Evolutionary conservation across 2,113 vertebrate species (phyloP), one percentile per base, ranked within the genome.

Genomic region (Chrysemys picta): DNA sequence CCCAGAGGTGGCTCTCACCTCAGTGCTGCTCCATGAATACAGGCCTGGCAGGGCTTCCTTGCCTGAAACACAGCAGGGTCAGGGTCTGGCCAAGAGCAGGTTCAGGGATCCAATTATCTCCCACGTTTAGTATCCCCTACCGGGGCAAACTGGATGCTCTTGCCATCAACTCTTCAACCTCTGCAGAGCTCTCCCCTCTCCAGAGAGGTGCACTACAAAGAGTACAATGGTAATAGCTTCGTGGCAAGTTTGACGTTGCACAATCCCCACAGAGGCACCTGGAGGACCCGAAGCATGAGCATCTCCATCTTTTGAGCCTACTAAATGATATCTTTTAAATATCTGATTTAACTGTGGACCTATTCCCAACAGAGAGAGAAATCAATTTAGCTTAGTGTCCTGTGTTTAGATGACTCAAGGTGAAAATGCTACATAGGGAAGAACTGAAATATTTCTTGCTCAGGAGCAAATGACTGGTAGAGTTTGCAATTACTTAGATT

Each of bases 291-390:
- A 65, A n/a, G 16, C 62, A 31, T 9, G 62, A 65, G 62, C 16
- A 17, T 35, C 35, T 69, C 17, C 65, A n/a, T 69, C 35, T n/a
- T 69, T 19, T n/a, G 17, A 69, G 35, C 35, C 50, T 24, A 8
- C 45, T 93, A 72, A 62, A 78, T 11, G 56, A 35, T 8, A 50
- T 85, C 80, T 85, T 92, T 80, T 10, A 83, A 86, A 87, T 90
- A 89, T 16, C 69, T 47, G 83, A 53, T 21, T 88, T 85, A 83
- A 92, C 92, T 85, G 83, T 79, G 82, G 89, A 52, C 76, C 57
- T 56, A 69, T 31, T 94, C 69, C n/a, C 53, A 42, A 59, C 5
- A 2, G 84, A 0, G 21, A 52, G 52, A 87, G 89, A 49, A 91
- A 88, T 90, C 22, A 24, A 91, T 93, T 81, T 57, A 21, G 72